Base-by-base conservation (phyloP, 2,113 vertebrate species). In the Urocitellus parryii region DNA sequence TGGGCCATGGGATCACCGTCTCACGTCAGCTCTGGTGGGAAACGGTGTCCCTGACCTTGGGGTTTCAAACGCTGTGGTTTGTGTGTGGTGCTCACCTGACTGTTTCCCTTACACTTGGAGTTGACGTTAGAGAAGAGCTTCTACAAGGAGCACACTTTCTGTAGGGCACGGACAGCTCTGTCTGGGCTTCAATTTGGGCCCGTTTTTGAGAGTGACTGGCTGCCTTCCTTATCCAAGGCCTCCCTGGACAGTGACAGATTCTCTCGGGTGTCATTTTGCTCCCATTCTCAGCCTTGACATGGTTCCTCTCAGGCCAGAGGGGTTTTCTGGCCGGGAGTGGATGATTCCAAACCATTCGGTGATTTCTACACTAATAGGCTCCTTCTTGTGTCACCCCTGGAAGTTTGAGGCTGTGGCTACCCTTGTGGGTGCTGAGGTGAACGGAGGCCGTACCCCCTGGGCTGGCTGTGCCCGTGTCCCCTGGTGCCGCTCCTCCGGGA, bases 401-500 rank as follows among this genome's bases (percentile, higher is more conserved):
- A 74, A 81, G 27, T 39, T 79, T 0, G 0, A 1, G 51, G 48
- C 42, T 3, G 0, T 25, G 32, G 16, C 29, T 86, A 93, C 56
- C 73, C 77, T 45, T 22, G 63, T 37, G 5, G 12, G 12, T 34
- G 22, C 61, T 42, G 27, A 65, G 27, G 8, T 10, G 18, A 37
- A 17, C 0, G 5, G 39, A 89, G 24, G 10, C 70, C 17, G 1
- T 17, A 10, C 22, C 24, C 5, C 1, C 45, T 14, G 65, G n/a
- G n/a, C 56, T 53, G 51, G 32, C 17, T 1, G 16, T 45, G 14
- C 32, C 37, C 27, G 0, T 10, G 4, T 11, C 67, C 22, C 32
- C 14, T 0, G 0, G 14, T 24, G 39, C 8, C n/a, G 1, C 1
- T 1, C 5, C 17, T 20, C 9, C 83, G 13, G 53, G 56, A n/a